Percentiles rank a stretch among this genome's conserved stretches.
Conservation (phyloP, 2,113 vertebrate species). For the Fukomys damarensis region DNA sequence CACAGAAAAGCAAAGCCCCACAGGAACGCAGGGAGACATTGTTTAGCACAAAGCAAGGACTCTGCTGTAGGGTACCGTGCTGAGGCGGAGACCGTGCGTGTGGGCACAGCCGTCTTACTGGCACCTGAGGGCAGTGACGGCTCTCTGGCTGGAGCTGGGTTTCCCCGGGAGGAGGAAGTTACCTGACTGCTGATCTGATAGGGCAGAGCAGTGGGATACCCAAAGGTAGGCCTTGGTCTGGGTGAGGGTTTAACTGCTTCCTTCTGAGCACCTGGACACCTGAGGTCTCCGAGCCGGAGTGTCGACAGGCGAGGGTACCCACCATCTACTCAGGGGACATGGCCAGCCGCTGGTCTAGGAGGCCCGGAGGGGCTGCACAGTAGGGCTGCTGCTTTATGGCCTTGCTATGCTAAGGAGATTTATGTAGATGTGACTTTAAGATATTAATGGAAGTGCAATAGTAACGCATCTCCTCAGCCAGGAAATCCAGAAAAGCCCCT, state of each 20-base stretch:
- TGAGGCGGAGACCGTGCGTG: background rate
- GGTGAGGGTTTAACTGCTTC: background rate
- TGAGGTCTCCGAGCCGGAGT: background rate
- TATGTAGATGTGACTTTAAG: background rate
- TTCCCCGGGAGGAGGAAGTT: background rate
- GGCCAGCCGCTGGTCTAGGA: background rate
- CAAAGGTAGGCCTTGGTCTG: background rate
- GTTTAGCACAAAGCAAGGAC: background rate
- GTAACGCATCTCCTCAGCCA: background rate
- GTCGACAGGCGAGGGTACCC: background rate
- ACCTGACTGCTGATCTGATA: background rate
- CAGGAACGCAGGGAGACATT: rapidly evolving
- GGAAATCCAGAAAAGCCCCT: conserved; percentile 30
- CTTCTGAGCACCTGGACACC: background rate
- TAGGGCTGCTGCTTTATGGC: background rate
- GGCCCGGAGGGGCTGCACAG: too few species aligned
- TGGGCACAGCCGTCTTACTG: background rate
- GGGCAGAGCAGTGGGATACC: background rate
- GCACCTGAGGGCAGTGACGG: background rate
- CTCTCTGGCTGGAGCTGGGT: background rate
- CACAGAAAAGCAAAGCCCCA: background rate
- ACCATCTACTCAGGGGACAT: background rate
- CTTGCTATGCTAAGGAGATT: background rate
- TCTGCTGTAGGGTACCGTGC: background rate
- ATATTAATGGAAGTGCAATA: conserved; percentile 40